Evolutionary conservation across 2,113 vertebrate genomes (phyloP), one percentile per base, ranked within the genome.

Genomic region (Daboia siamensis): DNA sequence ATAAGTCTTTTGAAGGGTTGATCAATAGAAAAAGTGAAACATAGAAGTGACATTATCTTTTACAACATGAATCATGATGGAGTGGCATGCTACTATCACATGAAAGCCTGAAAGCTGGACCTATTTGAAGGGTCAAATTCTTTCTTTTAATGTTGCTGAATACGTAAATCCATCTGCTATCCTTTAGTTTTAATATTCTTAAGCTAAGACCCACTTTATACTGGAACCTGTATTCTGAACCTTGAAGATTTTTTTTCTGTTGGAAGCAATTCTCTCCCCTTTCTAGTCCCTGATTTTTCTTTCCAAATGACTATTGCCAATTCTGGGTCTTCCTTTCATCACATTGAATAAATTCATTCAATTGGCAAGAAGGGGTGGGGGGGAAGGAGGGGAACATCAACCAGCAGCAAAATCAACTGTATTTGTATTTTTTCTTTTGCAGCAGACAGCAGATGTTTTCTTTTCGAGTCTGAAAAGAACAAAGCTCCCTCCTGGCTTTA

Each of bases 401-500:
- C 51, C 55, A 89, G 39, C 39, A n/a, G 6, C 5, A 57, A 93
- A 87, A 64, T 93, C 57, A 92, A 88, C 93, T 95, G 1, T 91
- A 90, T 92, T 95, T 96, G 95, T 89, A 94, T 91, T 94, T 51
- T 97, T 91, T 94, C 39, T 97, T 93, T 55, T 17, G 0, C 56
- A 91, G 95, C 69, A 61, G 88, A 90, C 94, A 97, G 88, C 97
- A 98, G 97, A 97, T 97, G 96, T 95, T 97, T 95, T 90, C 93
- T 20, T 95, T 96, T 96, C 91, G 48, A 80, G 54, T 26, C 91
- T 90, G 97, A 95, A 97, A 95, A 97, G 97, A 95, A 96, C 97
- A 98, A 97, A 96, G 95, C 97, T 98, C 98, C 97, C 97, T 98
- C 96, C 97, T 97, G 95, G 88, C 80, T 91, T 97, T 96, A 96